Conservation (phyloP, 2,797 vertebrate genomes). For the Chaenodraco wilsoni region DNA sequence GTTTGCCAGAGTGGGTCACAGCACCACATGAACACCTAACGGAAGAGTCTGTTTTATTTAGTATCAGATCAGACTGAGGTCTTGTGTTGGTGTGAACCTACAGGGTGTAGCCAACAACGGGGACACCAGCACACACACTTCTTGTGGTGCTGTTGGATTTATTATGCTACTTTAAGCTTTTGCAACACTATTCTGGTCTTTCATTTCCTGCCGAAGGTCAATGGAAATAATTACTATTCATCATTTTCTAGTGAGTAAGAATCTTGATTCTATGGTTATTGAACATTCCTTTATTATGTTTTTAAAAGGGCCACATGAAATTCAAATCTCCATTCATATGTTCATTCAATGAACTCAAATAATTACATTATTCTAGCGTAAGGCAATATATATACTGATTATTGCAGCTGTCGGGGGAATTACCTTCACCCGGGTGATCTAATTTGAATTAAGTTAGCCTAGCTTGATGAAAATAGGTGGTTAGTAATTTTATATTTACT, state of each 20-base stretch:
- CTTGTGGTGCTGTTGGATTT: slow-evolving; percentile 15
- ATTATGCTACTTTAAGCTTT: slow-evolving; percentile 12
- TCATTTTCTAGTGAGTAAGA: slow-evolving; percentile 26
- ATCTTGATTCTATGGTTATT: slow-evolving; percentile 45
- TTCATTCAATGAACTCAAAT: slow-evolving; percentile 27
- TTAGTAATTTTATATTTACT: neutral
- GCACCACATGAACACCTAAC: slow-evolving; percentile 20
- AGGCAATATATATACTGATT: slow-evolving; percentile 11
- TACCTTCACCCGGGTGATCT: slow-evolving; percentile 10
- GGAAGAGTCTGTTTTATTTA: slow-evolving; percentile 51
- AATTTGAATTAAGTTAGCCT: neutral
- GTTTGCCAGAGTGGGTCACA: slow-evolving; percentile 12
- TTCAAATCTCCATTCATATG: slow-evolving; percentile 53
- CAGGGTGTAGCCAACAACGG: slow-evolving; percentile 31
- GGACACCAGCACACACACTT: slow-evolving; percentile 14
- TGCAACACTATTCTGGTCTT: slow-evolving; percentile 10
- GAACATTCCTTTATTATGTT: slow-evolving; percentile 39
- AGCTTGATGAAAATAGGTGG: neutral
- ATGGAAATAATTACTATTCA: slow-evolving; percentile 44
- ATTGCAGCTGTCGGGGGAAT: slow-evolving; percentile 15
- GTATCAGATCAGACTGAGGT: slow-evolving; percentile 37
- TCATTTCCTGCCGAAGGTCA: slow-evolving; percentile 45
- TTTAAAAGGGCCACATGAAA: slow-evolving; percentile 35
- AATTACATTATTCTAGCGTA: slow-evolving; percentile 38
- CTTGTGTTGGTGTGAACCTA: slow-evolving; percentile 45